These are phyloP conservation scores for Agrochola lychnidis DNA, from an alignment of 2,888 invertebrate genomes.

Conservation along the genomic window DNA sequence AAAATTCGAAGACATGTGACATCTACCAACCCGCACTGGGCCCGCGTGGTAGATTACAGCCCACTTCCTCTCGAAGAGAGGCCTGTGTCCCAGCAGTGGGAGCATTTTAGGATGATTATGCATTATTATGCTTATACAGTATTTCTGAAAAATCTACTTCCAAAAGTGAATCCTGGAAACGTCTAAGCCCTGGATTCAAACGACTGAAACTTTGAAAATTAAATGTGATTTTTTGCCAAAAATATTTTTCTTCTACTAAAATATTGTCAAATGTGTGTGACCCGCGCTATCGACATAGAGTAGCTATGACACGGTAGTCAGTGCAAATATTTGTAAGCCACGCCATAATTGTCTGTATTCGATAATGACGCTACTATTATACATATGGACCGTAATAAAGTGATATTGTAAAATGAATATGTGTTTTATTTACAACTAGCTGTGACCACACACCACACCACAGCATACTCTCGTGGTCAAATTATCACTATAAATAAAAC, in stretches of 20 bases:
- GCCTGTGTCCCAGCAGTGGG: too few species aligned
- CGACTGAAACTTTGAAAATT: conserved; percentile 8
- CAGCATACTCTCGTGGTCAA: too few species aligned
- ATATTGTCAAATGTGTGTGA: conserved; percentile 37
- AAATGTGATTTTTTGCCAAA: conserved; percentile 20
- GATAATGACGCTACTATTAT: conserved; percentile 74
- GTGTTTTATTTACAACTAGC: conserved; percentile 60
- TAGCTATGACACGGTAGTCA: conserved; percentile 59
- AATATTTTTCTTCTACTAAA: neutral
- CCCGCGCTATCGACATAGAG: conserved; percentile 18
- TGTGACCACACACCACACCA: too few species aligned
- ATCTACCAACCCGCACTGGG: too few species aligned
- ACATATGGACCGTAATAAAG: conserved; percentile 77
- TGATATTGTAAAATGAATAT: conserved; percentile 78
- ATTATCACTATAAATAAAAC: too few species aligned
- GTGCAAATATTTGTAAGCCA: conserved; percentile 62
- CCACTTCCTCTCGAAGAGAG: too few species aligned
- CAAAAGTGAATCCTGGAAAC: neutral
- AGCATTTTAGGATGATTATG: too few species aligned
- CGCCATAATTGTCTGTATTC: conserved; percentile 74
- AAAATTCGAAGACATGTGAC: too few species aligned
- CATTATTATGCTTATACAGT: neutral
- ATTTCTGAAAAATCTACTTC: neutral
- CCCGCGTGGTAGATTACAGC: too few species aligned
- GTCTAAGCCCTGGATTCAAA: neutral